A percentile compares a stretch with the other conserved stretches of the same genome.
These are phyloP conservation scores for Choristoneura rosaceana DNA, from an alignment of 2,888 invertebrate genomes.

Conservation along the genomic window DNA sequence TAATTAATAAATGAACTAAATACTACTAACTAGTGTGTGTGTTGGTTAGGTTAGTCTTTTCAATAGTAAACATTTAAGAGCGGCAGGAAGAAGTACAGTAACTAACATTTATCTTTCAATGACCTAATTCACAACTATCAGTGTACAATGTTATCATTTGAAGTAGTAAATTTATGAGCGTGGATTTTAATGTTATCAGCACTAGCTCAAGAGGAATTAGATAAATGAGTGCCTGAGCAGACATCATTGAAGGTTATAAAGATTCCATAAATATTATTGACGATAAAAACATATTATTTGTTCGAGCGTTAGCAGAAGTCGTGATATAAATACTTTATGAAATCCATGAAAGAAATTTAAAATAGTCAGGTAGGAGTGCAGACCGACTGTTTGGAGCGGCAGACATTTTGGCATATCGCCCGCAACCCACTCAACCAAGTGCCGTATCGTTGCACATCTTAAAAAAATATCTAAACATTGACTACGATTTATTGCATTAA, in stretches of 20 bases:
- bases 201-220: conserved; percentile 19
- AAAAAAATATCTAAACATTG: conserved; percentile 16
- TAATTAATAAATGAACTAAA: too few relatives aligned
- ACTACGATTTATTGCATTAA: conserved; percentile 16
- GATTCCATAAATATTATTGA: conserved; percentile 13
- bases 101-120: conserved; percentile 37
- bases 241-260: conserved; percentile 18
- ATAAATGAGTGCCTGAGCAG: conserved; percentile 19
- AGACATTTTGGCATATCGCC: conserved; percentile 41
- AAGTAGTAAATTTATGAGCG: conserved; percentile 34
- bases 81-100: conserved; percentile 31
- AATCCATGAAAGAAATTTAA: conserved; percentile 32
- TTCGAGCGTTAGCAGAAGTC: conserved; percentile 8
- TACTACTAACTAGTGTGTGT: too few relatives aligned
- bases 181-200: conserved; percentile 34
- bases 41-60: too few relatives aligned
- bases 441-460: conserved; percentile 21
- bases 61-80: background rate
- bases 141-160: conserved; percentile 33
- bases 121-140: conserved; percentile 42
- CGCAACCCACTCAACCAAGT: conserved; percentile 22
- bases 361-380: conserved; percentile 24
- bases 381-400: conserved; percentile 21
- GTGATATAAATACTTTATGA: conserved; percentile 12
- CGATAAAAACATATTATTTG: conserved; percentile 7